Evolutionary conservation across 1,140 invertebrate species (phyloP).

Genomic region (Pseudomyrmex gracilis): DNA sequence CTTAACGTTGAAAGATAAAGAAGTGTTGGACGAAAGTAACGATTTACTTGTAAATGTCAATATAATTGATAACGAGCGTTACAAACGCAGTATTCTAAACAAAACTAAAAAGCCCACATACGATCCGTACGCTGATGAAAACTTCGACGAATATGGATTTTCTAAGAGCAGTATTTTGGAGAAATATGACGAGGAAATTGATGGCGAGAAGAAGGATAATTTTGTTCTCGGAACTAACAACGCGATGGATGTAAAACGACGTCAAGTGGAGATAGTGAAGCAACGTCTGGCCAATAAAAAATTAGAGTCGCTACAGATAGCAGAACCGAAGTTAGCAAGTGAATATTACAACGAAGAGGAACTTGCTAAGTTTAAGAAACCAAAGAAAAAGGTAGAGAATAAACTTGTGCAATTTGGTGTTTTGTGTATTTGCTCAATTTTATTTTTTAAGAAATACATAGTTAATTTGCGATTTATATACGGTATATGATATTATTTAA

Average conservation of each 20-base stretch:
- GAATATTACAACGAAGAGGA: slow-evolving; percentile 96
- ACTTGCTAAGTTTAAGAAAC: slow-evolving; percentile 95
- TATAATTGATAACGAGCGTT: slow-evolving; percentile 96
- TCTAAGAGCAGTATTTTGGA: slow-evolving; percentile 89
- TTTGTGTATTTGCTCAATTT: background rate
- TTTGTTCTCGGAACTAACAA: slow-evolving; percentile 92
- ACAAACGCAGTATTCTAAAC: slow-evolving; percentile 94
- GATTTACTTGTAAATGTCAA: slow-evolving; percentile 99
- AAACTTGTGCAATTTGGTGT: slow-evolving; percentile 42
- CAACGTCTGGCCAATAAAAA: slow-evolving; percentile 89
- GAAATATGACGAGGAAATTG: slow-evolving; percentile 99
- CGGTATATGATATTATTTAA: background rate
- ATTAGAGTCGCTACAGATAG: slow-evolving; percentile 90
- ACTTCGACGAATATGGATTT: slow-evolving; percentile 93
- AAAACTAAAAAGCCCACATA: slow-evolving; percentile 94
- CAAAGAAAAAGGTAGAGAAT: slow-evolving; percentile 93
- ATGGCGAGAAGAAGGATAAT: slow-evolving; percentile 91
- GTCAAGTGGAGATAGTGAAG: slow-evolving; percentile 85
- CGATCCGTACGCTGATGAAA: slow-evolving; percentile 95
- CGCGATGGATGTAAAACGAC: slow-evolving; percentile 83
- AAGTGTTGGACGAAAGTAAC: slow-evolving; percentile 93
- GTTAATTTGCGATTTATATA: slow-evolving; percentile 55
- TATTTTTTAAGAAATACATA: background rate
- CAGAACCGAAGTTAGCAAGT: slow-evolving; percentile 90
- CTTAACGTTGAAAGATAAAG: slow-evolving; percentile 97